Conservation (phyloP, 1,140 invertebrate genomes). For the Paralvinella palmiformis region DNA sequence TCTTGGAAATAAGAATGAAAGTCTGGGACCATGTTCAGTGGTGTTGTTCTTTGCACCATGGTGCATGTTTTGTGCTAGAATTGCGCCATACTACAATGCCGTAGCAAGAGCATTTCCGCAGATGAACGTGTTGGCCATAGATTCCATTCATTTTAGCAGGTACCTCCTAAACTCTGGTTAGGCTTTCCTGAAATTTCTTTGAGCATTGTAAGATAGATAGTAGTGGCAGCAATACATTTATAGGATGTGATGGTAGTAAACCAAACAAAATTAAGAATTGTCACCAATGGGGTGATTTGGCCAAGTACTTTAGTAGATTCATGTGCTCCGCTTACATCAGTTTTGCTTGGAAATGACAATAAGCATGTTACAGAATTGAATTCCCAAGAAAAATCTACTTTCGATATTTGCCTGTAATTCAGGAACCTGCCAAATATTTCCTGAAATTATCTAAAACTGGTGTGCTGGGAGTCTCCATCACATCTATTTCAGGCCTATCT, state of each 20-base stretch:
- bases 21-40: slow-evolving; percentile 61
- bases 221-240: not conserved
- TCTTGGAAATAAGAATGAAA: slow-evolving; percentile 52
- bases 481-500: not conserved
- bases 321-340: no score
- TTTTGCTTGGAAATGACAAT: not conserved
- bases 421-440: not conserved
- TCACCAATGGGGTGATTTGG: not conserved
- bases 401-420: not conserved
- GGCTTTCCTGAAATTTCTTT: not conserved
- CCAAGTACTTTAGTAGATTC: not conserved
- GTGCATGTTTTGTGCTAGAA: slow-evolving; percentile 82
- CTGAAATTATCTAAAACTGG: not conserved
- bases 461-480: not conserved
- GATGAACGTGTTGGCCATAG: slow-evolving; percentile 80
- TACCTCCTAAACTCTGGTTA: slow-evolving; percentile 38
- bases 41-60: slow-evolving; percentile 84
- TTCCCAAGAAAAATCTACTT: no score
- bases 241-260: not conserved
- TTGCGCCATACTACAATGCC: slow-evolving; percentile 85
- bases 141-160: slow-evolving; percentile 76
- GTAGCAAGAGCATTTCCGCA: slow-evolving; percentile 76
- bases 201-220: no score
- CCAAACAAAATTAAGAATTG: not conserved
- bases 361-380: no score